Evolutionary conservation across 2,797 vertebrate genomes (phyloP).

Genomic region (Thripadectes ignobilis): DNA sequence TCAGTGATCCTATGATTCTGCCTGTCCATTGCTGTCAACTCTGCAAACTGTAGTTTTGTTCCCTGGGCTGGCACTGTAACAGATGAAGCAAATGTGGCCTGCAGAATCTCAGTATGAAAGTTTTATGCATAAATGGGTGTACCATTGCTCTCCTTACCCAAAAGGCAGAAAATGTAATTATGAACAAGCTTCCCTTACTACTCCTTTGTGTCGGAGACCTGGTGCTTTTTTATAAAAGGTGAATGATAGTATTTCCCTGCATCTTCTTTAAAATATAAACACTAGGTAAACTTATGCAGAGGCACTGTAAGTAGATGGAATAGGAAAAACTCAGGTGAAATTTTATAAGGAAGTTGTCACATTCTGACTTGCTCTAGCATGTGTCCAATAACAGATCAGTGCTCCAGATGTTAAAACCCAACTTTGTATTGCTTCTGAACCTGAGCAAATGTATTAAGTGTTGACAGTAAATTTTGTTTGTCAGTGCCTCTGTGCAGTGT

Average conservation of each 20-base stretch:
- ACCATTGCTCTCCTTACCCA: not conserved
- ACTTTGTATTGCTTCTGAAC: not conserved
- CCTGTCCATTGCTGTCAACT: not conserved
- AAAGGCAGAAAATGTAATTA: not conserved
- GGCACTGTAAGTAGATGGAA: not conserved
- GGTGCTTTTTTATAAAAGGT: not conserved
- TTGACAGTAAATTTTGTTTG: not conserved
- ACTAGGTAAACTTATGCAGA: not conserved
- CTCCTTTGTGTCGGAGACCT: not conserved
- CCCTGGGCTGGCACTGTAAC: not conserved
- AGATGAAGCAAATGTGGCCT: not conserved
- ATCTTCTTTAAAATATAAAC: not conserved
- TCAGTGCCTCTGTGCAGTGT: not conserved
- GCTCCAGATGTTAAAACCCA: not conserved
- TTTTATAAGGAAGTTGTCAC: not conserved
- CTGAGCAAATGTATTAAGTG: not conserved
- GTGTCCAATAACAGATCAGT: not conserved
- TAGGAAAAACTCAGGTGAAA: not conserved
- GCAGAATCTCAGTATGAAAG: not conserved
- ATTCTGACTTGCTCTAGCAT: not conserved
- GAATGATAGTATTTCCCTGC: not conserved
- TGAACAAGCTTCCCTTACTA: not conserved
- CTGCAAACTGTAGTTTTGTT: not conserved
- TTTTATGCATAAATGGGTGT: not conserved
- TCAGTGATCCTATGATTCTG: not conserved